Percentiles rank a stretch among this genome's conserved stretches.
These are phyloP conservation scores for Lapara coniferarum DNA, from an alignment of 2,888 invertebrate species.

Conservation along the genomic window DNA sequence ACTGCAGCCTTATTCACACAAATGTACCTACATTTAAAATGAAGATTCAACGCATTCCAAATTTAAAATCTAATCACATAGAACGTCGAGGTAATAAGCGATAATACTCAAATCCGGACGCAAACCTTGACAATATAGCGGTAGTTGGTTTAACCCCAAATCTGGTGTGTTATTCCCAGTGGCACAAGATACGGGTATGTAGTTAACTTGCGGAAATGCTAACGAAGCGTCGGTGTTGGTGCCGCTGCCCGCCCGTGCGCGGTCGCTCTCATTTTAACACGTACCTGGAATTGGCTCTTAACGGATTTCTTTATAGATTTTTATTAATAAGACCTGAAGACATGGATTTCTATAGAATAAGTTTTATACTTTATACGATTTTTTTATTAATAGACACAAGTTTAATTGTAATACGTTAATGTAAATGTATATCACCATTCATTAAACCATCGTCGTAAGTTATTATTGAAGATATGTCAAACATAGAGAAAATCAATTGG, in stretches of 20 bases:
- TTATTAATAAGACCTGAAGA: too few species aligned
- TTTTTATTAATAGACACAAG: too few species aligned
- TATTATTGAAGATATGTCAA: too few species aligned
- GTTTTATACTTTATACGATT: too few species aligned
- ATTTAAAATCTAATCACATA: background rate
- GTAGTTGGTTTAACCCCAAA: conserved; percentile 39
- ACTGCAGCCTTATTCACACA: too few species aligned
- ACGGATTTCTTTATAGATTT: background rate
- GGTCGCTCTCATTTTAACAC: background rate
- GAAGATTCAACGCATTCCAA: background rate
- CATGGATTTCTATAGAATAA: too few species aligned
- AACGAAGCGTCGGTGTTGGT: conserved; percentile 14
- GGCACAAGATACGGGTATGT: conserved; percentile 34
- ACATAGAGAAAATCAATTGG: too few species aligned
- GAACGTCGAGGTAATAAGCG: background rate
- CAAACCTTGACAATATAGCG: conserved; percentile 37
- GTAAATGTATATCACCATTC: too few species aligned
- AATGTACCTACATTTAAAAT: background rate
- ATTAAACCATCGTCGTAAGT: too few species aligned
- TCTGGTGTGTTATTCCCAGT: conserved; percentile 33
- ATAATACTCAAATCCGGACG: conserved; percentile 21
- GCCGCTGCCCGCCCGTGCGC: background rate
- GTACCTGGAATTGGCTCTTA: background rate
- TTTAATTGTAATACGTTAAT: too few species aligned
- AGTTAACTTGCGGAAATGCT: conserved; percentile 19